Conservation (phyloP, 1,140 invertebrate species). For the Bombus turneri region DNA sequence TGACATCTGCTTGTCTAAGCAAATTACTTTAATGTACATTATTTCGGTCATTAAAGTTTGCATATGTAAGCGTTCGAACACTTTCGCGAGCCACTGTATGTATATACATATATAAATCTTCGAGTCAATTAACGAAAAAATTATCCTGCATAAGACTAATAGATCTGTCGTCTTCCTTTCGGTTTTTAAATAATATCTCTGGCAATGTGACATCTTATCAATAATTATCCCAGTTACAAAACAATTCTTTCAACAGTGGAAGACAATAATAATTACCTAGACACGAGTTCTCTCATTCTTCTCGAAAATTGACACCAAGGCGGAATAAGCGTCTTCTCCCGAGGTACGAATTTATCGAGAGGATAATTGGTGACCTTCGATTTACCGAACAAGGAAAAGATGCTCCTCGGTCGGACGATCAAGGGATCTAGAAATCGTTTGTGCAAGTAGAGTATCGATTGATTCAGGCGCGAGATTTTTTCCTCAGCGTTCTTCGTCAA, state of each 20-base stretch:
- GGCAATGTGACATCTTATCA: background rate
- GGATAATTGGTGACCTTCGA: slow-evolving; percentile 69
- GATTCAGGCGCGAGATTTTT: slow-evolving; percentile 39
- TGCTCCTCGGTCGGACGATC: slow-evolving; percentile 51
- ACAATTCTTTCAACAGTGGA: background rate
- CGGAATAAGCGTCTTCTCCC: background rate
- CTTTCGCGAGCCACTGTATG: too few species aligned
- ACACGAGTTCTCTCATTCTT: background rate
- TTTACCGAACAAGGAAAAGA: slow-evolving; percentile 61
- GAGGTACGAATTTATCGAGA: background rate
- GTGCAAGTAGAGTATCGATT: slow-evolving; percentile 56
- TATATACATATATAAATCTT: too few species aligned
- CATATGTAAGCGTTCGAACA: too few species aligned
- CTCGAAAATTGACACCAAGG: background rate
- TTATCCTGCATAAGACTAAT: too few species aligned
- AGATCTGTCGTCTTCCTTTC: too few species aligned
- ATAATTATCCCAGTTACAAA: background rate
- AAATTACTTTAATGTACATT: too few species aligned
- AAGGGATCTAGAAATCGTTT: slow-evolving; percentile 66
- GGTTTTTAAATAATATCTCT: background rate
- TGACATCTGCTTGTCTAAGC: too few species aligned
- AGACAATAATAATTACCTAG: background rate
- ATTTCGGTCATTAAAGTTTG: too few species aligned
- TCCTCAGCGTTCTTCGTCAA: slow-evolving; percentile 10
- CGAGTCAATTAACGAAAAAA: too few species aligned